Evolutionary conservation across 37 sponge, comb jelly and placozoan species (phyloP).

Genomic region (Chondrilla cf. caribensis): DNA sequence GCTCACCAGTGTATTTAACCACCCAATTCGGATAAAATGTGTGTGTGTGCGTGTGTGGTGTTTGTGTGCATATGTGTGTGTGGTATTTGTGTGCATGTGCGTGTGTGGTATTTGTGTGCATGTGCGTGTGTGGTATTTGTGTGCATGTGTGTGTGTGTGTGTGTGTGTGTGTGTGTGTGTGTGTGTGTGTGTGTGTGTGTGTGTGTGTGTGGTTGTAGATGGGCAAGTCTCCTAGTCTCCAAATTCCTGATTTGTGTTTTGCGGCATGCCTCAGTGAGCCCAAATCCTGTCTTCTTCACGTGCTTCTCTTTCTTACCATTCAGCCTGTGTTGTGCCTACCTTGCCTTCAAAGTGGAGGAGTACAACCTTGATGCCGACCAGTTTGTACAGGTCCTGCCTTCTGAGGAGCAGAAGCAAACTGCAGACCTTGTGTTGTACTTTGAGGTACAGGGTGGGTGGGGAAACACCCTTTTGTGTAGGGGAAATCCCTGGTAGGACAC

Average conservation of each 20-base stretch:
- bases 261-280: no score
- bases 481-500: no score
- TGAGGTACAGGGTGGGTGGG: slow-evolving; percentile 44
- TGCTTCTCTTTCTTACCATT: neutral
- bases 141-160: no score
- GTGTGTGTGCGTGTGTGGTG: neutral
- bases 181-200: no score
- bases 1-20: no score
- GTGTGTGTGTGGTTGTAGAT: no score
- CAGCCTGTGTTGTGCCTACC: slow-evolving; percentile 75
- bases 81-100: no score
- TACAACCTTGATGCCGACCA: slow-evolving; percentile 79
- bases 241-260: no score
- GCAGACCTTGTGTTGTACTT: slow-evolving; percentile 52
- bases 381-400: slow-evolving; percentile 67
- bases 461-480: neutral
- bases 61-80: neutral
- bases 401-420: slow-evolving; percentile 23
- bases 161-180: no score
- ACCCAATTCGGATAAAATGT: neutral
- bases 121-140: no score
- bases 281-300: no score
- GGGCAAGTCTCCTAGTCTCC: no score
- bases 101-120: neutral
- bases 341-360: slow-evolving; percentile 93